Evolutionary conservation across 2,797 vertebrate genomes (phyloP).

Genomic region (Falco biarmicus): DNA sequence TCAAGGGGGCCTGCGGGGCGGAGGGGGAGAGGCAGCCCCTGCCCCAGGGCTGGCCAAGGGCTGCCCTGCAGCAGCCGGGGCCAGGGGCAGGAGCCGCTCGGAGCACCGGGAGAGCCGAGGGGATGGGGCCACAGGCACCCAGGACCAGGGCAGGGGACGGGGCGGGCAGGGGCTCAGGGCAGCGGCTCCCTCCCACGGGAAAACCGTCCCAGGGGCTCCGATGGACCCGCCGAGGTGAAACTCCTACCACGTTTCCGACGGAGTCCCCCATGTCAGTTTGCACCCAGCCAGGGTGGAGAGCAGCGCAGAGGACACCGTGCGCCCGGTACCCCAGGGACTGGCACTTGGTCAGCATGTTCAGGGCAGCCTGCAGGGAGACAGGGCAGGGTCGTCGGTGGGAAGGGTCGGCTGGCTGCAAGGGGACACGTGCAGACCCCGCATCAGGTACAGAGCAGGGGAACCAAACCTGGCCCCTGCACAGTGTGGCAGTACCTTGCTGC

Average conservation of each 20-base stretch:
- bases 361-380: constrained; percentile 23
- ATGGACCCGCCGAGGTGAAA: fast-evolving
- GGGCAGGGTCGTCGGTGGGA: fast-evolving
- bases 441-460: not conserved
- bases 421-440: fast-evolving
- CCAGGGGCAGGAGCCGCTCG: not conserved
- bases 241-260: not conserved
- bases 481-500: constrained; percentile 12
- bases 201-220: not conserved
- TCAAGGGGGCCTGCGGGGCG: not conserved
- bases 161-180: not conserved
- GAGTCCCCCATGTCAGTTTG: not conserved
- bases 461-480: fast-evolving
- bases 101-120: not conserved
- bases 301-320: constrained; percentile 6
- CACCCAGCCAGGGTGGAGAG: constrained; percentile 48
- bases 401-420: not conserved
- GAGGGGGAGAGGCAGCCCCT: not conserved
- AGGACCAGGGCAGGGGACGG: not conserved
- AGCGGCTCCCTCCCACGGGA: not conserved
- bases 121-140: too few relatives aligned
- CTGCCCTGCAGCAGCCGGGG: not conserved
- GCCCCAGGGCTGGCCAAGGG: not conserved
- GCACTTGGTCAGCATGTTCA: constrained; percentile 51
- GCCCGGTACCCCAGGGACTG: constrained; percentile 1